Conservation (phyloP, 1,140 invertebrate species). For the Ceratina australensis region DNA sequence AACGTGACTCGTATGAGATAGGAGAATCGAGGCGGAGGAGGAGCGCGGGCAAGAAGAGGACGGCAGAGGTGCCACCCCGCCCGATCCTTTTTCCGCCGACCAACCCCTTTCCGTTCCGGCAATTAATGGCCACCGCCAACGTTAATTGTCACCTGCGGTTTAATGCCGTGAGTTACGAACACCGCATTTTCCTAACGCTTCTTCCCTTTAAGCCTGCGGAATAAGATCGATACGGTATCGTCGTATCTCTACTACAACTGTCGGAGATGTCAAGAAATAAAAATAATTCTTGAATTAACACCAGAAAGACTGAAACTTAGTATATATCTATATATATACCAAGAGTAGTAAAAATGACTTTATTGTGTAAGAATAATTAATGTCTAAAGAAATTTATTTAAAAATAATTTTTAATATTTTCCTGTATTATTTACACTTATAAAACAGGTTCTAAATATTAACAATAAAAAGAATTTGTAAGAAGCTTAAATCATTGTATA, state of each 20-base stretch:
- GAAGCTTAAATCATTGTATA: too few relatives aligned
- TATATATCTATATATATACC: too few relatives aligned
- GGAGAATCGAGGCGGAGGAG: slow-evolving; percentile 32
- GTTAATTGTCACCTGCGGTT: slow-evolving; percentile 49
- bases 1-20: slow-evolving; percentile 52
- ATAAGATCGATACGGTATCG: neutral
- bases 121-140: slow-evolving; percentile 44
- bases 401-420: too few relatives aligned
- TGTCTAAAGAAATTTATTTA: too few relatives aligned
- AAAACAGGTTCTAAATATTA: too few relatives aligned
- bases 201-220: neutral
- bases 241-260: neutral
- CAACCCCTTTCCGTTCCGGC: slow-evolving; percentile 19
- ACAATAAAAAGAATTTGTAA: too few relatives aligned
- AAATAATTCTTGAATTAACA: too few relatives aligned
- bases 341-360: too few relatives aligned
- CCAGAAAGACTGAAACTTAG: too few relatives aligned
- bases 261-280: neutral
- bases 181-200: slow-evolving; percentile 9
- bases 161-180: slow-evolving; percentile 42
- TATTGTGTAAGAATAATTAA: too few relatives aligned
- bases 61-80: slow-evolving; percentile 4
- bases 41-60: slow-evolving; percentile 1
- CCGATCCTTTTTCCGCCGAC: neutral
- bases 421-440: too few relatives aligned